Percentiles rank a stretch among this genome's conserved stretches.
Conservation (phyloP, 2,888 invertebrate genomes). For the Pyralis farinalis region DNA sequence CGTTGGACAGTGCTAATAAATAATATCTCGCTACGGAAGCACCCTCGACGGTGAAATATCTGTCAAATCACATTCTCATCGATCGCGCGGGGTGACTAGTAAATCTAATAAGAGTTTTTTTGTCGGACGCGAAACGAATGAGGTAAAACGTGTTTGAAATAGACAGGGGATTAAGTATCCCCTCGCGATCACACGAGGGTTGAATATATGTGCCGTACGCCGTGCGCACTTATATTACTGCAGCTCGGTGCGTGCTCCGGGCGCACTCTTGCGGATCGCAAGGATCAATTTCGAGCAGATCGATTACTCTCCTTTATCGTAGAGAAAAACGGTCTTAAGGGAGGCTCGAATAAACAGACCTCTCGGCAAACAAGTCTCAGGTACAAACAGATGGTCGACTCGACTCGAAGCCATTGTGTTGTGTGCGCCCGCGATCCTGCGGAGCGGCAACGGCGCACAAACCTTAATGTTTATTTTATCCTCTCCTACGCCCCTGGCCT, state of each 20-base stretch:
- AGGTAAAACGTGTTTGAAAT: conserved; percentile 80
- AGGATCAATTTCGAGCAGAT: conserved; percentile 66
- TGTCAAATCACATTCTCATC: conserved; percentile 66
- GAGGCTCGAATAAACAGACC: conserved; percentile 27
- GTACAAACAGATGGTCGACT: conserved; percentile 62
- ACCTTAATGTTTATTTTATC: conserved; percentile 35
- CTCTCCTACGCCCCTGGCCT: conserved; percentile 18
- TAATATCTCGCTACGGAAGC: conserved; percentile 20
- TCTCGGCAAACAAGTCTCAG: conserved; percentile 51
- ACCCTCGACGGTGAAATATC: conserved; percentile 32
- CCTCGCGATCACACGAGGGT: conserved; percentile 51
- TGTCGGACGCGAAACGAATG: conserved; percentile 71
- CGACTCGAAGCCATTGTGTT: conserved; percentile 33
- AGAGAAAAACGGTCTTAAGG: conserved; percentile 23
- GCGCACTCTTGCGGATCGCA: conserved; percentile 50
- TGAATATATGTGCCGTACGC: conserved; percentile 18
- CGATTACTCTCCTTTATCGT: conserved; percentile 56
- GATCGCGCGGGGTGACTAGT: conserved; percentile 51
- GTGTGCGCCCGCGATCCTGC: conserved; percentile 49
- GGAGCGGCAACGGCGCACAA: conserved; percentile 62
- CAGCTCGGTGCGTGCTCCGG: conserved; percentile 50
- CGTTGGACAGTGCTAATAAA: conserved; percentile 17
- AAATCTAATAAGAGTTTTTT: conserved; percentile 77
- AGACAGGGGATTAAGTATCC: conserved; percentile 79
- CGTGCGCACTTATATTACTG: conserved; percentile 17